Percentiles rank a stretch among this genome's conserved stretches.
These are phyloP conservation scores for Clarias gariepinus DNA, from an alignment of 2,113 vertebrate genomes.

Conservation along the genomic window DNA sequence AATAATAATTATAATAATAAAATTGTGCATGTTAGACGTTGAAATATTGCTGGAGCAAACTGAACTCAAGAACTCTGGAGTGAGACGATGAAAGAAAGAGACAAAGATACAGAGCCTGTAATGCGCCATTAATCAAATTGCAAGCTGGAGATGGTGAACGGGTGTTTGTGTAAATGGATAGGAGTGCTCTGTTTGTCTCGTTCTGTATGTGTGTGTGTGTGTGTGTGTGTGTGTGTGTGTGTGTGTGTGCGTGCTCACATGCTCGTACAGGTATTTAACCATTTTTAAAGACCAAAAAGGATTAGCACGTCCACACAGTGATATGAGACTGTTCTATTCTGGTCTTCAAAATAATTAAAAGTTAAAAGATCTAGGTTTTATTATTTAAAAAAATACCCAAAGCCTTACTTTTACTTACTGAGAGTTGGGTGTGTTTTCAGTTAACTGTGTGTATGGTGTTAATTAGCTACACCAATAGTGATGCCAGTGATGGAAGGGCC, in stretches of 20 bases:
- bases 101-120: constrained; percentile 8
- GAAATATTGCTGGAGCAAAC: neutral
- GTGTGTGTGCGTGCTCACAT: neutral
- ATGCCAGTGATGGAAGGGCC: neutral
- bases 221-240: constrained; percentile 7
- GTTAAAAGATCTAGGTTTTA: too few relatives aligned
- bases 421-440: neutral
- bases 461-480: neutral
- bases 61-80: neutral
- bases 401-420: neutral
- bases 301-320: neutral
- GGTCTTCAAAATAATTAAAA: too few relatives aligned
- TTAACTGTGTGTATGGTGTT: neutral
- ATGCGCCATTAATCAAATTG: constrained; percentile 16
- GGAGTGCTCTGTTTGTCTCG: too few relatives aligned
- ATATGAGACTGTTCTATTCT: too few relatives aligned
- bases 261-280: neutral
- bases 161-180: constrained; percentile 24
- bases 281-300: neutral
- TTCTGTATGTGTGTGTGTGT: too few relatives aligned
- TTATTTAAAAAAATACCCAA: neutral
- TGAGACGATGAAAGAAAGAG: neutral
- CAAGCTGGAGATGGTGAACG: neutral
- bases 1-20: neutral
- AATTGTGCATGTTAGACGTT: neutral